Percentiles rank a stretch among this genome's conserved stretches.
These are phyloP conservation scores for Drosophila anomelani DNA, from an alignment of 2,888 invertebrate species.

Conservation along the genomic window DNA sequence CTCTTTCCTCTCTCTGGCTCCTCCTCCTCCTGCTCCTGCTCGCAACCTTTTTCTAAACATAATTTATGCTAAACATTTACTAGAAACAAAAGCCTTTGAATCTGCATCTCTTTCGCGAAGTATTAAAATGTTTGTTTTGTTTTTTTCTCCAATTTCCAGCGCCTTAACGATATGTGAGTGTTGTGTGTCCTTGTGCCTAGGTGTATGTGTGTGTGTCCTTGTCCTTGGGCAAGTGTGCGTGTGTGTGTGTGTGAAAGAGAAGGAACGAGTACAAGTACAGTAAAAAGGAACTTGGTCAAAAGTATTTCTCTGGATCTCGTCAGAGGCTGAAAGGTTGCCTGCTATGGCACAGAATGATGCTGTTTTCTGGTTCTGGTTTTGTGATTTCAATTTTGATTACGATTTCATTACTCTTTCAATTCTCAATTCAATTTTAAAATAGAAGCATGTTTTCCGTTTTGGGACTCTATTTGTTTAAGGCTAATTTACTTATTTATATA, in stretches of 20 bases:
- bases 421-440: conserved; percentile 2
- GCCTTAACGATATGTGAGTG: conserved; percentile 61
- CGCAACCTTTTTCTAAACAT: neutral
- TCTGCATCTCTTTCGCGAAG: neutral
- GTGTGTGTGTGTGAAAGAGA: conserved; percentile 11
- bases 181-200: conserved; percentile 16
- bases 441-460: neutral
- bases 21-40: neutral
- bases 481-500: conserved; percentile 6
- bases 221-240: conserved; percentile 6
- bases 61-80: conserved; percentile 24
- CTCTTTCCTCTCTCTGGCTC: neutral
- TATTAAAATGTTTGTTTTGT: conserved; percentile 4
- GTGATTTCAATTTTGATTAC: neutral
- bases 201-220: conserved; percentile 5
- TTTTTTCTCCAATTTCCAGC: neutral
- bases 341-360: conserved; percentile 1
- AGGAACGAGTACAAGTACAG: conserved; percentile 1
- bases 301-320: conserved; percentile 6
- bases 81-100: conserved; percentile 13
- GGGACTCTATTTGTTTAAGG: conserved; percentile 10
- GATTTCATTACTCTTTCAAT: neutral
- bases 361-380: neutral
- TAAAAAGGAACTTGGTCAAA: conserved; percentile 24
- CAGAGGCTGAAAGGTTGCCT: conserved; percentile 8